Conservation (phyloP, 2,888 invertebrate genomes). For the Chloromyia formosa region DNA sequence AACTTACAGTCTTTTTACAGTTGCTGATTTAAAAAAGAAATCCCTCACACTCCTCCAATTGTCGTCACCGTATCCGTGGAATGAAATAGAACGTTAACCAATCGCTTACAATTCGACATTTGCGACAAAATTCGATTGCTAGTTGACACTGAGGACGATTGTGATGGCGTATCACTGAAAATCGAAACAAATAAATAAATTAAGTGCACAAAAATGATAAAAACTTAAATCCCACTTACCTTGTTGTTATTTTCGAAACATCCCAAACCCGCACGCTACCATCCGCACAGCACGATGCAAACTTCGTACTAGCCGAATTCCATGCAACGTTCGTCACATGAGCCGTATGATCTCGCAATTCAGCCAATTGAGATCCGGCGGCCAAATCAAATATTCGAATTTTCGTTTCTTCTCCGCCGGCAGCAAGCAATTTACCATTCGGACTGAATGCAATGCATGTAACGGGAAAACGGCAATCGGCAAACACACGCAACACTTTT, state of each 20-base stretch:
- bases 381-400: conserved; percentile 75
- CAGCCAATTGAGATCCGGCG: conserved; percentile 68
- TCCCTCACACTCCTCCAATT: conserved; percentile 52
- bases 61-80: conserved; percentile 57
- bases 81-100: conserved; percentile 56
- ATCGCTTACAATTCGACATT: conserved; percentile 49
- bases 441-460: conserved; percentile 84
- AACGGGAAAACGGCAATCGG: conserved; percentile 79
- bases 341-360: conserved; percentile 69
- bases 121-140: conserved; percentile 46
- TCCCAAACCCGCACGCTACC: conserved; percentile 75
- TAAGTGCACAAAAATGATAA: not conserved
- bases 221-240: too few species aligned
- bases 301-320: conserved; percentile 67
- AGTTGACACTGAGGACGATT: conserved; percentile 42
- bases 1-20: conserved; percentile 41
- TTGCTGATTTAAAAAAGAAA: not conserved
- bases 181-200: not conserved
- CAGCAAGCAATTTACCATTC: conserved; percentile 83
- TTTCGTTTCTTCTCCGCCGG: conserved; percentile 76
- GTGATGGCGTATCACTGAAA: conserved; percentile 35
- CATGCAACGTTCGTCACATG: conserved; percentile 69
- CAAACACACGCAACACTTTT: conserved; percentile 80
- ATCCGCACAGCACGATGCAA: conserved; percentile 76
- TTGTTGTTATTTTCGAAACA: conserved; percentile 57